Conservation (phyloP, 2,797 vertebrate species). For the Falco biarmicus region DNA sequence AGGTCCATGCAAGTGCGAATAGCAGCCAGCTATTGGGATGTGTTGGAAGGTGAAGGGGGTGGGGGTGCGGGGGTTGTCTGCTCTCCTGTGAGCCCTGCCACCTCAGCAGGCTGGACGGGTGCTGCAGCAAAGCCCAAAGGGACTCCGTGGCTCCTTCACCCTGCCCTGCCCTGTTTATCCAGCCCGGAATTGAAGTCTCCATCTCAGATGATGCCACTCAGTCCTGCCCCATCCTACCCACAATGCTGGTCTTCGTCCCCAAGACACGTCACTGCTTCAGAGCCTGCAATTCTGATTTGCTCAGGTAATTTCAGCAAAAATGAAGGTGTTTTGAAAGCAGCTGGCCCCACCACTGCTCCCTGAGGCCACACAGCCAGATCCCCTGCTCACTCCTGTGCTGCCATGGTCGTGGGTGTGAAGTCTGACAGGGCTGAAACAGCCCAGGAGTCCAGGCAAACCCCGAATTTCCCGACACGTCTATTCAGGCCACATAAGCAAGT, state of each 20-base stretch:
- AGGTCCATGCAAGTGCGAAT: accelerated
- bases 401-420: accelerated
- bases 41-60: not conserved
- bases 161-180: not conserved
- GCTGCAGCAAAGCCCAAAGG: accelerated
- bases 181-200: not conserved
- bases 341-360: accelerated
- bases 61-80: not conserved
- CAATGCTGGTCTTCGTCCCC: accelerated
- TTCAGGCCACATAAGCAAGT: slow-evolving; percentile 19
- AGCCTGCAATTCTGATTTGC: not conserved
- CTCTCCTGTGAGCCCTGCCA: accelerated
- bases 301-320: not conserved
- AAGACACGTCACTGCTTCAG: not conserved
- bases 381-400: not conserved
- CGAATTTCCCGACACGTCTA: not conserved
- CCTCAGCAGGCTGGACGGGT: not conserved
- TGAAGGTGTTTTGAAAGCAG: accelerated
- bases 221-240: not conserved
- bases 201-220: accelerated
- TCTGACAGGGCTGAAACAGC: not conserved
- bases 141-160: accelerated
- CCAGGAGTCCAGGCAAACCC: not conserved
- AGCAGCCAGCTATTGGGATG: not conserved
- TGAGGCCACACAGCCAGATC: accelerated